Base-by-base conservation (phyloP, 2,888 invertebrate species). In the Drosophila percnosoma region DNA sequence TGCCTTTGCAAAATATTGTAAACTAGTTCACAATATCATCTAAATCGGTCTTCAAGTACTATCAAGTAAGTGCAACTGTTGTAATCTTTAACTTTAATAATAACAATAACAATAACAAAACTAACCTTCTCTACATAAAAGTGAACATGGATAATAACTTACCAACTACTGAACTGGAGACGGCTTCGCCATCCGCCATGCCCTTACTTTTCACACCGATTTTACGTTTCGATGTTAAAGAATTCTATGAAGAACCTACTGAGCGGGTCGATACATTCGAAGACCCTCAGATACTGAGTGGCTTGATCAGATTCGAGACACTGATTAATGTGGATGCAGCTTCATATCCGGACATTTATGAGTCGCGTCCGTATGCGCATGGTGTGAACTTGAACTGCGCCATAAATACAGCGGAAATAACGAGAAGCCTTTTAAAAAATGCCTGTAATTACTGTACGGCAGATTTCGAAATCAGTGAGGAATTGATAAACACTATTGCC, bases 341-440 rank as follows among this genome's bases (percentile, higher is more conserved):
- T 15, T 38, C 67, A 18, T 45, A 67, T 21, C 4, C 10, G 1
- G 13, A 2, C 8, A 27, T 34, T 13, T 6, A 4, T 4, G 27
- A 13, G 21, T n/a, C 21, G 1, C 11, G 6, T 3, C 13, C n/a
- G 31, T 15, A 1, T 8, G 29, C 3, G 6, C 15, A 7, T 7
- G 21, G 40, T 24, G 8, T 51, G 33, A 40, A 49, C 8, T 0
- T 49, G 38, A 38, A 8, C 3, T 54, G 31, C 34, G n/a, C 18
- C 15, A 40, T 68, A 13, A 24, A 68, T 33, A 55, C 34, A 2
- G 13, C 8, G 2, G 55, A 68, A 24, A 40, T 68, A 24, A 49
- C 55, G 13, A 38, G 40, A 18, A 21, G 40, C 2, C 40, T 68
- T 7, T 18, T 68, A 1, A 4, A 11, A 1, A 42, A 11, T 13